Conservation (phyloP, 2,888 invertebrate species). For the Amphipyra berbera region DNA sequence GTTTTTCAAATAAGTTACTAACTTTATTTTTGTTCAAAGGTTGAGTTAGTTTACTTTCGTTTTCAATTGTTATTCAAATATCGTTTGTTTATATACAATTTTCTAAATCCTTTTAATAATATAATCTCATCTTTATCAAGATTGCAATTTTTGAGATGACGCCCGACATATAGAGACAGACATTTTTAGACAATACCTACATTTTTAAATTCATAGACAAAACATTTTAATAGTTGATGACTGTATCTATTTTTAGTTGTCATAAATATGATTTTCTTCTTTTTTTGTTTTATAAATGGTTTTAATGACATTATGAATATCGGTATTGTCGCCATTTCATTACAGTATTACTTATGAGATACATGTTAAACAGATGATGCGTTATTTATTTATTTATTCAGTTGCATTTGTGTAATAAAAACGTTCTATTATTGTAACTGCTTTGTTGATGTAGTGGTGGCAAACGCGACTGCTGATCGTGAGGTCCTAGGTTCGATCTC, state of each 20-base stretch:
- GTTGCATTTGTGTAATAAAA: neutral
- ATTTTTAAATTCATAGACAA: too few species aligned
- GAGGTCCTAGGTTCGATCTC: too few species aligned
- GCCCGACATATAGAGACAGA: neutral
- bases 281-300: neutral
- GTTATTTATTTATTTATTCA: neutral
- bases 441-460: too few species aligned
- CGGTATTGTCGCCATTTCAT: neutral
- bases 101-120: too few species aligned
- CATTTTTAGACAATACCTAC: too few species aligned
- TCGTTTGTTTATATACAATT: too few species aligned
- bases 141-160: neutral
- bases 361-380: neutral
- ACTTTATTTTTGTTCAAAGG: neutral
- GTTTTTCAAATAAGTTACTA: too few species aligned
- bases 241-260: neutral
- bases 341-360: neutral
- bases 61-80: neutral
- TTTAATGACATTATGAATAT: too few species aligned
- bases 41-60: neutral
- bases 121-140: too few species aligned
- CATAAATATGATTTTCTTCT: too few species aligned
- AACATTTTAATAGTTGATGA: neutral
- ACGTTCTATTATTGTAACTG: neutral
- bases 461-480: too few species aligned